Conservation (phyloP, 2,113 vertebrate genomes). For the Bos taurus region ARS-UCD2.0 NC_037329.1:55322001-55322500, state of each 20-base stretch:
- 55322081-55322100: neutral
- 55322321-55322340: neutral
- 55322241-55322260: neutral
- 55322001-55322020: neutral
- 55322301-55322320: neutral
- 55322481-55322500: neutral
- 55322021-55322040: rapidly evolving
- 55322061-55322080: neutral
- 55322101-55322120: neutral
- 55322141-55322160: neutral
- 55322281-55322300: neutral
- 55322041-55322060: neutral
- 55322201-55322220: neutral
- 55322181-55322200: neutral
- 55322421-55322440: neutral
- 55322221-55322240: neutral
- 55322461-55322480: neutral
- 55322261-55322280: neutral
- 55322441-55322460: neutral
- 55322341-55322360: neutral
- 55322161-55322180: neutral
- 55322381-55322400: neutral
- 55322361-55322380: neutral
- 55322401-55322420: neutral
- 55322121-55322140: neutral